phyloP scores from a whole-genome alignment of 1,140 invertebrate species.

The Apolygus lucorum region DNA sequence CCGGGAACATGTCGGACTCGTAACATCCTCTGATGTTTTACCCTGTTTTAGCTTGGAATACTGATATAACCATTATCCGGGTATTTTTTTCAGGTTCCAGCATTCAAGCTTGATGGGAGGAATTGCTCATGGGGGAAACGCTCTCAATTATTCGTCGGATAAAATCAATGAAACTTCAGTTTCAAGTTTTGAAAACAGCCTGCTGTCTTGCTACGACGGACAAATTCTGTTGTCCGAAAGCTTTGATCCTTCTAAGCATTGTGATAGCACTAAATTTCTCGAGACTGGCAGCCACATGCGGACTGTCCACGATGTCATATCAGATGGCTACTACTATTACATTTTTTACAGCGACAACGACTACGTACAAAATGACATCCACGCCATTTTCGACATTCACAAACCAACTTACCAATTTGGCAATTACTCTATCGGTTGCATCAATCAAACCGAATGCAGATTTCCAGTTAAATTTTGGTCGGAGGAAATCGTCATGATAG shows the following conservation, averaged over 20 bases:
- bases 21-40: too few relatives aligned
- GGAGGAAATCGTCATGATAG: conserved; percentile 63
- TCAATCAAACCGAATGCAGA: conserved; percentile 64
- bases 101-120: conserved; percentile 54
- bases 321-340: conserved; percentile 75
- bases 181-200: conserved; percentile 65
- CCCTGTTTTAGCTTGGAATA: too few relatives aligned
- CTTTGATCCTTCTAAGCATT: conserved; percentile 55
- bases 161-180: conserved; percentile 50
- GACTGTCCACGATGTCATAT: conserved; percentile 54
- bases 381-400: conserved; percentile 72
- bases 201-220: conserved; percentile 64
- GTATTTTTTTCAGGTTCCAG: conserved; percentile 36
- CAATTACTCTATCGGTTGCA: conserved; percentile 59
- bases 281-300: conserved; percentile 51
- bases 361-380: conserved; percentile 63
- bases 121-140: conserved; percentile 64
- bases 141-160: conserved; percentile 46
- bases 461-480: conserved; percentile 60
- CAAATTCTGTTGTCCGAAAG: conserved; percentile 57
- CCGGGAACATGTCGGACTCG: too few relatives aligned
- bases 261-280: conserved; percentile 55
- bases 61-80: too few relatives aligned
- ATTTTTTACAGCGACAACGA: conserved; percentile 81
- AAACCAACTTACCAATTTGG: conserved; percentile 70